Base-by-base conservation (phyloP, 1,140 invertebrate genomes). In the Daktulosphaira vitifoliae region DNA sequence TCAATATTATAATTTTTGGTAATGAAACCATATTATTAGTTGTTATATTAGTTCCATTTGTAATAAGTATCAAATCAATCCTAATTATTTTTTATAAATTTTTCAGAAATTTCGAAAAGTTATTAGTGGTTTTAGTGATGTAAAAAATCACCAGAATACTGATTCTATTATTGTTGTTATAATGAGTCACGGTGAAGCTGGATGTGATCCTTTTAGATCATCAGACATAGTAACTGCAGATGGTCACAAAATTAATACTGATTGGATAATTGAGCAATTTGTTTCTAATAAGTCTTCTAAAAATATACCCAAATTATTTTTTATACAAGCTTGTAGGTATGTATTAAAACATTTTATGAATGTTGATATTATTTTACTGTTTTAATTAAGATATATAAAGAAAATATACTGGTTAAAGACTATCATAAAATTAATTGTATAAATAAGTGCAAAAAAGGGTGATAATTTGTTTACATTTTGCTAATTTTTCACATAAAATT, bases 271-370 rank as follows among this genome's bases (percentile, higher is more conserved):
- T 38, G 50, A 68, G 20, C 51, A 56, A 56, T 68, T 68, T 49
- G 33, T 22, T 1, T n/a, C 18, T 0, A 13, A 26, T 6, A 33
- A 49, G n/a, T 15, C 7, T 15, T 22, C 8, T 2, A 16, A 33
- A 42, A 50, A 23, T 46, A 59, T 54, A 50, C 67, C 67, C 16
- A 68, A 65, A 38, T 54, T 68, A 16, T 68, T 68, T 46, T 68
- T 68, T 37, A 38, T 68, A n/a, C 66, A 68, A 54, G 49, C 59
- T 0, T 68, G 67, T 26, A 39, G 67, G 67, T 68, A 54, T 33
- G 51, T 53, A 16, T 20, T 13, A 0, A n/a, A n/a, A n/a, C n/a
- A 33, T 15, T 6, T 37, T n/a, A 16, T 39, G 23, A 50, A 26
- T 4, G 6, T 13, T 20, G 18, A 2, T 54, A 22, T 16, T 65